Evolutionary conservation across 2,113 vertebrate species (phyloP), one percentile per base, ranked within the genome.

Genomic region (Dendrocopos noguchii): DNA sequence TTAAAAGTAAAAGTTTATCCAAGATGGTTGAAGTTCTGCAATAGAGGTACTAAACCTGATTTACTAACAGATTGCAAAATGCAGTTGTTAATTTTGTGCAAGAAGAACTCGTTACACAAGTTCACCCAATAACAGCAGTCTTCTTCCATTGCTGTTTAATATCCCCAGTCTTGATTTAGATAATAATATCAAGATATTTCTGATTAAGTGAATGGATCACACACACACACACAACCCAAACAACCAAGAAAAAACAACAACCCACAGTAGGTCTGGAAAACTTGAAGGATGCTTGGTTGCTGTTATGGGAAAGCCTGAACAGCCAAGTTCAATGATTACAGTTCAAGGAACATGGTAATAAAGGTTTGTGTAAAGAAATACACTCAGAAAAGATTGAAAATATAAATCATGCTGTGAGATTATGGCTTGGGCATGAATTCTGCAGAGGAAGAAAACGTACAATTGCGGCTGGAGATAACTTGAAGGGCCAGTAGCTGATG

Each of bases 101-200:
- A 65, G 92, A 94, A 71, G 67, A 76, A 72, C 36, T 84, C 78
- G 64, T 93, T 88, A 94, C 81, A 76, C 89, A 92, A 94, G 81
- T 81, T 91, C 63, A 95, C 18, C 39, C 55, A 84, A 82, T 33
- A 84, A 94, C 44, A 91, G 4, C 55, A 82, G 8, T 66, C 34
- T 50, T 92, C 7, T 81, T 70, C 14, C 29, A 55, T 29, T 55
- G 50, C 52, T 95, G 6, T 87, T 95, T 91, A 95, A 92, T 91
- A 94, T 91, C 91, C 75, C 36, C 66, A 39, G 25, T 75, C 70
- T 91, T 94, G 64, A 94, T 94, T 95, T 87, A 76, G n/a, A 63
- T 31, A n/a, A 66, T 29, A 87, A 25, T 70, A 46, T 42, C 55
- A 84, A 73, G 34, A 10, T 89, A 92, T 52, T 92, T 95, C 75